Conservation (phyloP, 2,888 invertebrate genomes). For the Chrysolina oricalcia region DNA sequence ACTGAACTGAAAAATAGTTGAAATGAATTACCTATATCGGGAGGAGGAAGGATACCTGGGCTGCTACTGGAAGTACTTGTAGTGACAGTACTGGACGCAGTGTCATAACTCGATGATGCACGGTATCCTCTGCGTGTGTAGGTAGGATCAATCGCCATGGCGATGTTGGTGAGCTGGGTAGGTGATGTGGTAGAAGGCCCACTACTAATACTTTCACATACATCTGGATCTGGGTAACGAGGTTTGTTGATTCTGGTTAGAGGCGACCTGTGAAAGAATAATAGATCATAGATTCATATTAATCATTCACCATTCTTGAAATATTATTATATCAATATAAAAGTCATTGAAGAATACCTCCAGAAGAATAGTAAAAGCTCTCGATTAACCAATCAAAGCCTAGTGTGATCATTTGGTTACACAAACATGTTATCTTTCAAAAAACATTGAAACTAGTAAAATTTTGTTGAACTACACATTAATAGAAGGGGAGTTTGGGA, state of each 20-base stretch:
- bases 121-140: slow-evolving; percentile 70
- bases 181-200: slow-evolving; percentile 58
- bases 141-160: slow-evolving; percentile 81
- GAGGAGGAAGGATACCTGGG: slow-evolving; percentile 57
- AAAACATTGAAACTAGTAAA: too few species aligned
- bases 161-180: slow-evolving; percentile 75
- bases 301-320: too few species aligned
- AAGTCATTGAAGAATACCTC: too few species aligned
- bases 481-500: too few species aligned
- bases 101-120: slow-evolving; percentile 67
- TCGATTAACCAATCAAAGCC: too few species aligned
- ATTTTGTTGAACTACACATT: too few species aligned
- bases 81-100: slow-evolving; percentile 66
- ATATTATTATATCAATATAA: too few species aligned
- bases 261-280: slow-evolving; percentile 57
- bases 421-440: too few species aligned
- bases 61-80: slow-evolving; percentile 68
- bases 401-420: too few species aligned
- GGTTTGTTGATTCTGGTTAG: slow-evolving; percentile 65
- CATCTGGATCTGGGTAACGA: slow-evolving; percentile 67
- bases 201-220: slow-evolving; percentile 55
- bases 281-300: too few species aligned
- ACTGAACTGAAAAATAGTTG: background rate
- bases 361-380: too few species aligned
- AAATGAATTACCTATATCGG: slow-evolving; percentile 21